phyloP scores from a whole-genome alignment of 2,888 invertebrate species.

The Campaea margaritaria region DNA sequence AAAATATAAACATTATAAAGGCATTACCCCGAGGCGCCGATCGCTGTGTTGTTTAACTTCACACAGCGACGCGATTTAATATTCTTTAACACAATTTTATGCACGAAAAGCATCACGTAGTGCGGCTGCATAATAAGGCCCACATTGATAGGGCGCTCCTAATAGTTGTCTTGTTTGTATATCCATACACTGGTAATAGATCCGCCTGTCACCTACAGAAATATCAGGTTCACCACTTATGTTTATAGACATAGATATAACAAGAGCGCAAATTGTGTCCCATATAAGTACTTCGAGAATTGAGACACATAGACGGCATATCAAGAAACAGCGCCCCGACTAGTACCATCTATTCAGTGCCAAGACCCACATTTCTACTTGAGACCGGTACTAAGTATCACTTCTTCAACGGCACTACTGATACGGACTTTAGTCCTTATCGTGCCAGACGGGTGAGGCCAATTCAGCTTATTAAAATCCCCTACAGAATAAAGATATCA shows the following conservation, averaged over 20 bases:
- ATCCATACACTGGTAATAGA: no score
- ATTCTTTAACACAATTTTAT: conserved; percentile 8
- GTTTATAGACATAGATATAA: no score
- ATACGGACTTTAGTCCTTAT: conserved; percentile 3
- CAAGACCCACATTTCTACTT: neutral
- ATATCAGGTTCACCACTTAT: no score
- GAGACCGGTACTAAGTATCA: neutral
- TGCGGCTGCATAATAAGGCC: no score
- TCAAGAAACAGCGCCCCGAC: no score
- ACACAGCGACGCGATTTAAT: conserved; percentile 10
- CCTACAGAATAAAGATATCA: conserved; percentile 22
- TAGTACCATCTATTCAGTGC: no score
- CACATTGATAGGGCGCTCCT: no score
- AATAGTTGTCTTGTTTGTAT: no score
- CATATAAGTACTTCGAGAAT: no score
- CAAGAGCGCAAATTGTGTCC: no score
- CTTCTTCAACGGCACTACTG: neutral
- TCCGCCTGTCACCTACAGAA: no score
- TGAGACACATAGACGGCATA: no score
- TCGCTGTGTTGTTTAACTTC: conserved; percentile 22
- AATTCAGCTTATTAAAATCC: conserved; percentile 28
- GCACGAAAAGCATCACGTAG: neutral
- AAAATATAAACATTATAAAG: conserved; percentile 50
- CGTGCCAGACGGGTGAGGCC: conserved; percentile 8
- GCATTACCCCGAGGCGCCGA: conserved; percentile 32